phyloP scores from a whole-genome alignment of 2,113 vertebrate genomes.

The Corythornis madagascariensis region DNA sequence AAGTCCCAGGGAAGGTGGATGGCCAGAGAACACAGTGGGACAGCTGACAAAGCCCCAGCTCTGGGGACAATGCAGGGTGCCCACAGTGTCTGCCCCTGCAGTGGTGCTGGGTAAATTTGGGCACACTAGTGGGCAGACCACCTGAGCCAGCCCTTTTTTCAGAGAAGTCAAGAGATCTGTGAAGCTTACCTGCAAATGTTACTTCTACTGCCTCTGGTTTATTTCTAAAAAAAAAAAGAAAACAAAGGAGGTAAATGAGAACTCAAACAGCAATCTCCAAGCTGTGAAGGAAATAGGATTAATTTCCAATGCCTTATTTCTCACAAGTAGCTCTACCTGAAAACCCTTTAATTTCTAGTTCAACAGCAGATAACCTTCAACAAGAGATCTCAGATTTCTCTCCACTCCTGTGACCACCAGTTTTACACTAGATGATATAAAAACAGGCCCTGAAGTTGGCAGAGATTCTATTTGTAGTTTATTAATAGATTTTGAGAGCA shows the following conservation, averaged over 20 bases:
- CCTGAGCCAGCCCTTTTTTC: background rate
- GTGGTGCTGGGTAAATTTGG: background rate
- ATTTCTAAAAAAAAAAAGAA: constrained; percentile 79
- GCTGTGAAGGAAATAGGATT: constrained; percentile 40
- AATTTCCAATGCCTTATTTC: background rate
- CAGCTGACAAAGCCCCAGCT: background rate
- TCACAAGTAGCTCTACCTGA: background rate
- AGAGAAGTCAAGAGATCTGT: background rate
- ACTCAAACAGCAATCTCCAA: background rate
- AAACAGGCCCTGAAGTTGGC: background rate
- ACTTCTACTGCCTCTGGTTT: constrained; percentile 98
- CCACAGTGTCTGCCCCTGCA: background rate
- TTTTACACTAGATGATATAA: background rate
- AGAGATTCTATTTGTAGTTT: background rate
- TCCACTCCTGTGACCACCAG: background rate
- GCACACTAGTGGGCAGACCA: background rate
- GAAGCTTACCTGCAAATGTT: constrained; percentile 93
- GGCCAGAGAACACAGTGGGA: background rate
- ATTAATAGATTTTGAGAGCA: background rate
- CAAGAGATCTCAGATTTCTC: background rate
- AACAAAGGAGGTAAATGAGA: constrained; percentile 28
- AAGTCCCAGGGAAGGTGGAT: background rate
- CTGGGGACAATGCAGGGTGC: background rate
- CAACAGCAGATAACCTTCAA: background rate
- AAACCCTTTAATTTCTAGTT: background rate